Percentiles rank a stretch among this genome's conserved stretches.
These are phyloP conservation scores for Macropis europaea DNA, from an alignment of 2,888 invertebrate genomes.

Conservation along the genomic window DNA sequence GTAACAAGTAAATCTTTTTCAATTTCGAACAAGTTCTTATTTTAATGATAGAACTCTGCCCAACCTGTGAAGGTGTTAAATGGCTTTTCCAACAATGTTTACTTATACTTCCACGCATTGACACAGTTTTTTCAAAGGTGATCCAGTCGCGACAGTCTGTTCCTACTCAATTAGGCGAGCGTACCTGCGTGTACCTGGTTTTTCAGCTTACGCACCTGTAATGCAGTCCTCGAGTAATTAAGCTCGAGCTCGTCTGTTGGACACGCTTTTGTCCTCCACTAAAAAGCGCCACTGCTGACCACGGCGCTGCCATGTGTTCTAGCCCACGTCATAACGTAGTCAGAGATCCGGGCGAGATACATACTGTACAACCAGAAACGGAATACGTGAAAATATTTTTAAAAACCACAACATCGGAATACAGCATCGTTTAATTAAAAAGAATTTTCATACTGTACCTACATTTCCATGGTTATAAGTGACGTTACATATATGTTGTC, in stretches of 20 bases:
- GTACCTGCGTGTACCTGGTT: slow-evolving; percentile 50
- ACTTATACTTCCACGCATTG: not conserved
- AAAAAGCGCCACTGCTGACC: not conserved
- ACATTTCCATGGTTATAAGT: no score
- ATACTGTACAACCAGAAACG: not conserved
- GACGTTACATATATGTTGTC: no score
- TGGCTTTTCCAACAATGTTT: slow-evolving; percentile 6
- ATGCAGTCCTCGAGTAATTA: slow-evolving; percentile 61
- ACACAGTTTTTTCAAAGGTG: slow-evolving; percentile 42
- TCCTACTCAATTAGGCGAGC: slow-evolving; percentile 61
- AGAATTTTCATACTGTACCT: no score
- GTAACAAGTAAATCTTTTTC: no score
- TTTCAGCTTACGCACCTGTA: slow-evolving; percentile 57
- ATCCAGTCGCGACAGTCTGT: slow-evolving; percentile 52
- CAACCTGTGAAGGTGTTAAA: no score
- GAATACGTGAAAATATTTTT: not conserved
- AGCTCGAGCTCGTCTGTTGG: slow-evolving; percentile 13
- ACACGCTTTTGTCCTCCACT: slow-evolving; percentile 32
- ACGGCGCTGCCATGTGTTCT: not conserved
- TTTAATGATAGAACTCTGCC: no score
- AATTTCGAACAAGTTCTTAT: no score
- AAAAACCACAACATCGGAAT: not conserved
- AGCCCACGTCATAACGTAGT: not conserved
- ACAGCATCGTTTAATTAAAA: no score
- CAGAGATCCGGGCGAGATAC: not conserved